These are phyloP conservation scores for Aphelinus atriplicis DNA, from an alignment of 1,140 invertebrate genomes.

Conservation along the genomic window DNA sequence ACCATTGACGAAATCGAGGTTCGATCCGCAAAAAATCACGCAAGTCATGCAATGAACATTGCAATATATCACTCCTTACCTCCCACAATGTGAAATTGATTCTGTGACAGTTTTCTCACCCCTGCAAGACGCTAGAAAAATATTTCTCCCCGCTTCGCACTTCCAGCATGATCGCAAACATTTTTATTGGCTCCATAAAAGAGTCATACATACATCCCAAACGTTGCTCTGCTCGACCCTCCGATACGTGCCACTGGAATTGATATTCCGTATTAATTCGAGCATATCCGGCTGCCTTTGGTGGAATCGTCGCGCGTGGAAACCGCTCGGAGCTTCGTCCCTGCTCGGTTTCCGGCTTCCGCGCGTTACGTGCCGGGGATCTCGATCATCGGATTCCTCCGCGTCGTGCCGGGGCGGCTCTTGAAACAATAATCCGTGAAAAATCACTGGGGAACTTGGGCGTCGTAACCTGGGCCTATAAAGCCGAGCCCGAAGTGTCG, in stretches of 20 bases:
- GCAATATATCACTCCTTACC: neutral
- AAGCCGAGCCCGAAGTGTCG: conserved; percentile 50
- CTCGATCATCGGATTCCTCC: conserved; percentile 42
- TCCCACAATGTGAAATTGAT: neutral
- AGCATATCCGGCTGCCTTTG: conserved; percentile 36
- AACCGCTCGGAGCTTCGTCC: conserved; percentile 13
- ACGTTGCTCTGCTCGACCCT: conserved; percentile 1
- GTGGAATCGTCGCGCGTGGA: conserved; percentile 27
- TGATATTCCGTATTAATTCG: conserved; percentile 39
- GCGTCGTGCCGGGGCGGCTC: conserved; percentile 18
- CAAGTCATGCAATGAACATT: neutral
- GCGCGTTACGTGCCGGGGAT: conserved; percentile 44
- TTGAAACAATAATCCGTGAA: conserved; percentile 59
- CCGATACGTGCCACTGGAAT: conserved; percentile 34
- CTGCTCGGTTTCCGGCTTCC: conserved; percentile 39
- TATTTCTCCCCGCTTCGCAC: conserved; percentile 22
- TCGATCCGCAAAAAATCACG: too few relatives aligned
- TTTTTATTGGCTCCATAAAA: conserved; percentile 25
- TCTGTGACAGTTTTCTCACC: neutral
- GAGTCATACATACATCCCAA: neutral
- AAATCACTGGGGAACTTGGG: conserved; percentile 50
- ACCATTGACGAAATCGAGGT: too few relatives aligned
- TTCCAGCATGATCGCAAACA: neutral
- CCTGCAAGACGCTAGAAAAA: too few relatives aligned
- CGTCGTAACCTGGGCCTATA: conserved; percentile 54